Conservation (phyloP, 64 coral and sea anemone genomes). For the Montipora foliosa region DNA sequence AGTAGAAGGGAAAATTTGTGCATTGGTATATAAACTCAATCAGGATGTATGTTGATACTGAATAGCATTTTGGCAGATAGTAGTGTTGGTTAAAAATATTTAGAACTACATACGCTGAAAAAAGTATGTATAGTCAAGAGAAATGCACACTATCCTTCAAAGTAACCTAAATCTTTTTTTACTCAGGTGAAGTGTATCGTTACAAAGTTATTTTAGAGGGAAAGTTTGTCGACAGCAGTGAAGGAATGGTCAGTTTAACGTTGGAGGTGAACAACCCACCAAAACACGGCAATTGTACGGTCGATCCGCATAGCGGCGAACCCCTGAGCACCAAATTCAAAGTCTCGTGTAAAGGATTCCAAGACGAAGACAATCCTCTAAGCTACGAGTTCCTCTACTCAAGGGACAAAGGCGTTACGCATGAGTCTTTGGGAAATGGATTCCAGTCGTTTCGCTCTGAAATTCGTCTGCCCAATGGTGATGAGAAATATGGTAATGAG, state of each 20-base stretch:
- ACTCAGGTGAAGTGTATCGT: neutral
- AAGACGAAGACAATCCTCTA: constrained; percentile 27
- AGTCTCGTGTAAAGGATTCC: neutral
- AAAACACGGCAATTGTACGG: neutral
- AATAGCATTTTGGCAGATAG: no score
- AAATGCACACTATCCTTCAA: neutral
- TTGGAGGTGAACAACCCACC: neutral
- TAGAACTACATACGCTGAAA: no score
- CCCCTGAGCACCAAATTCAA: neutral
- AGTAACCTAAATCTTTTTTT: neutral
- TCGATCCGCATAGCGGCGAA: neutral
- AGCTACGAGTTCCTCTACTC: constrained; percentile 14
- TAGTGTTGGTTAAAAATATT: no score
- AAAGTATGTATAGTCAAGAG: no score
- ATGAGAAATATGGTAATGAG: neutral
- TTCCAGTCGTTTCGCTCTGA: neutral
- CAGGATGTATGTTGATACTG: no score
- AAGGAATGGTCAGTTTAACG: neutral
- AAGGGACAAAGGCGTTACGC: neutral
- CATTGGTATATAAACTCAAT: no score
- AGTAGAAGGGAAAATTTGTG: no score
- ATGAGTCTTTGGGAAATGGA: neutral
- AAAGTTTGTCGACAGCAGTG: neutral
- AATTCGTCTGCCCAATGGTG: neutral
- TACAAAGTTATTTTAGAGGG: constrained; percentile 25